Conservation (phyloP, 2,888 invertebrate genomes). For the Synanthedon tipuliformis region DNA sequence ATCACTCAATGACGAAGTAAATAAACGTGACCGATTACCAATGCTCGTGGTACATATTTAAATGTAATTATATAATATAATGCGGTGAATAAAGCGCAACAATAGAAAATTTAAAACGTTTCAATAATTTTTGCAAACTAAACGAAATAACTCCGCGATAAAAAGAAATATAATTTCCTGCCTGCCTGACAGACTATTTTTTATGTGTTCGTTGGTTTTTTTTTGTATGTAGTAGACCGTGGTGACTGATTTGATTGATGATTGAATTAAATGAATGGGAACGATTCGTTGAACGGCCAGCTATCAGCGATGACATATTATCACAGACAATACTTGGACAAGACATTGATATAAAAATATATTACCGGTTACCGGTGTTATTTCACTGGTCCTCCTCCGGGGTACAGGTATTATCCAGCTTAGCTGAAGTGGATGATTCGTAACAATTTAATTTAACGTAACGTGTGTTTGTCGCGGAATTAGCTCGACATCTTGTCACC, state of each 20-base stretch:
- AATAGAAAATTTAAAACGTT: slow-evolving; percentile 34
- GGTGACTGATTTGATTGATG: slow-evolving; percentile 6
- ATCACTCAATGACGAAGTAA: slow-evolving; percentile 52
- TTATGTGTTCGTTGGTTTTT: slow-evolving; percentile 17
- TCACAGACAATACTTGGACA: too few relatives aligned
- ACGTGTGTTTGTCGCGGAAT: too few relatives aligned
- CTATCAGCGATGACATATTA: too few relatives aligned
- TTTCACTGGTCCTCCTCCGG: too few relatives aligned
- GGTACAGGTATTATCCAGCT: too few relatives aligned
- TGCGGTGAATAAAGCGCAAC: slow-evolving; percentile 29
- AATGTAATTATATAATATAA: slow-evolving; percentile 20
- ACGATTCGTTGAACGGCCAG: too few relatives aligned
- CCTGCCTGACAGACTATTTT: slow-evolving; percentile 36
- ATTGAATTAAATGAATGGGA: too few relatives aligned
- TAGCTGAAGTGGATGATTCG: too few relatives aligned
- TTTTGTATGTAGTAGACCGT: neutral
- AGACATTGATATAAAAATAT: too few relatives aligned
- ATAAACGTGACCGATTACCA: slow-evolving; percentile 33
- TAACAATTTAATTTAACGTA: too few relatives aligned
- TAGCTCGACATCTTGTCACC: too few relatives aligned
- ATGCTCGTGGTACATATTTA: slow-evolving; percentile 29
- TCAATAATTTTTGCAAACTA: slow-evolving; percentile 45
- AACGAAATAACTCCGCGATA: slow-evolving; percentile 7
- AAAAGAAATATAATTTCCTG: slow-evolving; percentile 6
- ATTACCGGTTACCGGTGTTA: too few relatives aligned